Percentiles rank a stretch among this genome's conserved stretches.
Conservation (phyloP, 2,888 invertebrate species). For the Spilosoma lubricipeda region DNA sequence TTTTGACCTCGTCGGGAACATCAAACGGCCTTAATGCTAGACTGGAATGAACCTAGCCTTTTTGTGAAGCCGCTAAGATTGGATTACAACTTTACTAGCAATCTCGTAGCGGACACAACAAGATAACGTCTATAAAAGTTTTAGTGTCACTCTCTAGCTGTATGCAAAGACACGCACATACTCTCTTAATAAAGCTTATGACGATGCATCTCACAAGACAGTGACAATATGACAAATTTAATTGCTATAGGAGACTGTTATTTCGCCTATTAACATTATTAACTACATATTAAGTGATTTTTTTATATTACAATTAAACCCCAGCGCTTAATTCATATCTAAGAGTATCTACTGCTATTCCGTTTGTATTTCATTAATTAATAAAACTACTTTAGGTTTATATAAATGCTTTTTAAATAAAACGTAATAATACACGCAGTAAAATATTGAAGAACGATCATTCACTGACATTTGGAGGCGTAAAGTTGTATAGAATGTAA, state of each 20-base stretch:
- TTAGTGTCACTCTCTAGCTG: conserved; percentile 29
- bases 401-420: too few relatives aligned
- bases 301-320: not conserved
- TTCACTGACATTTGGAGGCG: not conserved
- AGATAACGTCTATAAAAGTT: conserved; percentile 29
- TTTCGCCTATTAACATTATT: conserved; percentile 27
- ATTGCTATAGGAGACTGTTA: conserved; percentile 19
- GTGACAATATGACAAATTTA: conserved; percentile 14
- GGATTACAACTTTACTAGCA: conserved; percentile 38
- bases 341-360: not conserved
- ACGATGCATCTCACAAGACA: conserved; percentile 7
- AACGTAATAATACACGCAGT: not conserved
- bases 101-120: conserved; percentile 31
- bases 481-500: not conserved
- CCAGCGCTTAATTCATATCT: too few relatives aligned
- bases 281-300: conserved; percentile 1
- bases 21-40: conserved; percentile 59
- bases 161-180: conserved; percentile 22
- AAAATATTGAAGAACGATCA: not conserved
- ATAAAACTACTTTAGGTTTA: not conserved
- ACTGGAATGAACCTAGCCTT: conserved; percentile 50
- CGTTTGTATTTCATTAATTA: not conserved
- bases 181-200: conserved; percentile 7
- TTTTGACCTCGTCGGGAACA: conserved; percentile 64
- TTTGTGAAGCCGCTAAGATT: conserved; percentile 57